Evolutionary conservation across 2,888 invertebrate species (phyloP).

Genomic region (Oegoconia quadripuncta): DNA sequence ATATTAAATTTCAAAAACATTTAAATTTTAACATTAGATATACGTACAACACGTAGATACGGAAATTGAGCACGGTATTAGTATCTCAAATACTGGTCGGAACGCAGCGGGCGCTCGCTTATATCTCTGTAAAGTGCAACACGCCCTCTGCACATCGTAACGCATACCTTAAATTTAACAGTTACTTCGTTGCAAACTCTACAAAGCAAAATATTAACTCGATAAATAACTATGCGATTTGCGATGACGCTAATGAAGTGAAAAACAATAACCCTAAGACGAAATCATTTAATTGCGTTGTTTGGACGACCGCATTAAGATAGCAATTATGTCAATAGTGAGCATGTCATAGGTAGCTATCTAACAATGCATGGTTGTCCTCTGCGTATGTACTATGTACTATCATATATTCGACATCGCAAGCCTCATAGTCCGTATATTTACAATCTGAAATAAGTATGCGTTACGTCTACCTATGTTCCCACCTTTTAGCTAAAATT

Average conservation of each 20-base stretch:
- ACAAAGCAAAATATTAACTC: no score
- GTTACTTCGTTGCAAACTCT: no score
- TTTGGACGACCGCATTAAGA: no score
- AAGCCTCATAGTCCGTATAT: slow-evolving; percentile 23
- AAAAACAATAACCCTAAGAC: no score
- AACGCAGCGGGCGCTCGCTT: slow-evolving; percentile 14
- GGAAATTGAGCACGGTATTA: slow-evolving; percentile 74
- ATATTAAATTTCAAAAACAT: slow-evolving; percentile 61
- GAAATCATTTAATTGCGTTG: no score
- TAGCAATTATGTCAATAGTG: no score
- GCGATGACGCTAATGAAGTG: no score
- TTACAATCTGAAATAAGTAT: slow-evolving; percentile 29
- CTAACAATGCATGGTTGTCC: no score
- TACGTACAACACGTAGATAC: slow-evolving; percentile 62
- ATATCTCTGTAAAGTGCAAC: neutral
- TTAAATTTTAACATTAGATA: slow-evolving; percentile 58
- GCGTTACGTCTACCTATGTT: slow-evolving; percentile 40
- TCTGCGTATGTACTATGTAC: no score
- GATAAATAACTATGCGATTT: no score
- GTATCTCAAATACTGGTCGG: slow-evolving; percentile 63
- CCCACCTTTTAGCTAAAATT: slow-evolving; percentile 28
- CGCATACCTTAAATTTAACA: no score
- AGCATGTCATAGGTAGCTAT: no score
- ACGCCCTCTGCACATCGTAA: slow-evolving; percentile 15
- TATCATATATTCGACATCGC: slow-evolving; percentile 9